Evolutionary conservation across 2,888 invertebrate species (phyloP).

Genomic region (Xylota sylvarum): DNA sequence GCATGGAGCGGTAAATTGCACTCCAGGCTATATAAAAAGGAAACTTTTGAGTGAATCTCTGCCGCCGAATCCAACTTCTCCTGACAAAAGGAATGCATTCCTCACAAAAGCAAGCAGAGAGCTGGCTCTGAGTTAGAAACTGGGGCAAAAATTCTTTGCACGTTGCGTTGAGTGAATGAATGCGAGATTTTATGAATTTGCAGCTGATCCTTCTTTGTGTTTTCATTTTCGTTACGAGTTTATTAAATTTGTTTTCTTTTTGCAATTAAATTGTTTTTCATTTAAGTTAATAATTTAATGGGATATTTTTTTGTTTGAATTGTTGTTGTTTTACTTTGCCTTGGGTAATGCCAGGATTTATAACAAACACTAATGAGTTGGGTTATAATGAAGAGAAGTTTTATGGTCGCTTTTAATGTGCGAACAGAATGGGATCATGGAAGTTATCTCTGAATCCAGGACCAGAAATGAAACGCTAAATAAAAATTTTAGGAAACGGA

Average conservation of each 20-base stretch:
- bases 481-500: neutral
- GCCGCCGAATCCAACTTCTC: slow-evolving; percentile 42
- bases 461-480: slow-evolving; percentile 13
- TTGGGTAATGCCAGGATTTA: neutral
- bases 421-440: slow-evolving; percentile 29
- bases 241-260: slow-evolving; percentile 22
- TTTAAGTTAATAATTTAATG: slow-evolving; percentile 51
- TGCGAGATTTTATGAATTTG: slow-evolving; percentile 39
- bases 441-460: neutral
- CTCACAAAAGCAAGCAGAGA: slow-evolving; percentile 10
- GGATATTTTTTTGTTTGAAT: slow-evolving; percentile 6
- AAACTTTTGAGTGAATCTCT: slow-evolving; percentile 59
- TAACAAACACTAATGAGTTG: slow-evolving; percentile 43
- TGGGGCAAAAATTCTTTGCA: slow-evolving; percentile 59
- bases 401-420: slow-evolving; percentile 46
- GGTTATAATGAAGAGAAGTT: slow-evolving; percentile 24
- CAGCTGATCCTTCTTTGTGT: neutral
- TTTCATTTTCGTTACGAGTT: slow-evolving; percentile 9
- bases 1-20: slow-evolving; percentile 49
- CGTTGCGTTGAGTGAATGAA: slow-evolving; percentile 44
- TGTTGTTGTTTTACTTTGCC: neutral
- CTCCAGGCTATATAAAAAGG: slow-evolving; percentile 62
- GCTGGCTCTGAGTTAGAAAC: slow-evolving; percentile 28
- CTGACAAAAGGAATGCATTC: slow-evolving; percentile 18
- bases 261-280: slow-evolving; percentile 49